Base-by-base conservation (phyloP, 2,113 vertebrate genomes). In the Ceyx cyanopectus region DNA sequence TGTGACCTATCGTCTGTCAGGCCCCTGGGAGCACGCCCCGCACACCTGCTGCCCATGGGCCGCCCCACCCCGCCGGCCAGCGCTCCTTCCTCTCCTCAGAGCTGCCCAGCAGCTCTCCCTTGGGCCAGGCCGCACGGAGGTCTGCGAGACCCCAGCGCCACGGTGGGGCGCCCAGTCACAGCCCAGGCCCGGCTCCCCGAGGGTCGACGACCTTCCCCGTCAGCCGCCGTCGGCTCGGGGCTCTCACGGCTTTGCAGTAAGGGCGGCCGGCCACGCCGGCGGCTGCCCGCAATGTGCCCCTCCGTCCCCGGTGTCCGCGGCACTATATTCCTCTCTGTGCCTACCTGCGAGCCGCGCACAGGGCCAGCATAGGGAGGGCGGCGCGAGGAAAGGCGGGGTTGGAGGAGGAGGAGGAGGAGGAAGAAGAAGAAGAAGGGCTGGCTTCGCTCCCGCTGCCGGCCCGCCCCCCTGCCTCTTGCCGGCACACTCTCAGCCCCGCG, bases 271-370 rank as follows among this genome's bases (percentile, higher is more conserved):
- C 14, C 51, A 5, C 40, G 4, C 23, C 10, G 3, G 8, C 27
- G 20, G 7, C 56, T 4, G 6, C 7, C 46, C 8, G 6, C 3
- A 7, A 46, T 10, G 14, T 15, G 12, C 18, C 19, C 14, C n/a
- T 2, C 37, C 7, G 10, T 22, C 3, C 51, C 61, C 61, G 19
- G 20, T 19, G 3, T 9, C 53, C 10, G 19, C 54, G 5, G 20
- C 48, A 2, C 16, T 23, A 2, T 50, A 67, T 32, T 6, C 12
- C 56, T 67, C 48, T 2, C 15, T 26, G 45, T 21, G 37, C 89
- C 81, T 85, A 89, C 86, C 93, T 92, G 81, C 72, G 40, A 89
- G 67, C 62, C 72, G 66, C 81, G 27, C 66, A 74, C 45, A 30
- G 23, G 10, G 6, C 10, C 56, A 94, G 81, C 92, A 94, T 85